Evolutionary conservation across 2,113 vertebrate species (phyloP), one percentile per base, ranked within the genome.

Genomic region (Grus americana): DNA sequence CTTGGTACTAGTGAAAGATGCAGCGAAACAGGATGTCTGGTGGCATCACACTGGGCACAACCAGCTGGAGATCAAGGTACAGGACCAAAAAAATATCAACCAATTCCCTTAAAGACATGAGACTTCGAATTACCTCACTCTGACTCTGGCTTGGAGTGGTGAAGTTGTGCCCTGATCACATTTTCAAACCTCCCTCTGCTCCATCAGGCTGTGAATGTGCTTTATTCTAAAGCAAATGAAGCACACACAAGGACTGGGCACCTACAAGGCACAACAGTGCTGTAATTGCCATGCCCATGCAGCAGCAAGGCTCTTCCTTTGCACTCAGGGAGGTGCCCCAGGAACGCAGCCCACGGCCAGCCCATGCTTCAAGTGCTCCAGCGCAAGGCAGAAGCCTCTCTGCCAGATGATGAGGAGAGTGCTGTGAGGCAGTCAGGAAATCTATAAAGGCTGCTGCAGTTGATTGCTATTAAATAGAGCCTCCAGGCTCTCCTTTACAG

Each of bases 241-340:
- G 58, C 15, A 15, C 40, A 21, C 29, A 1, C 8, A 16, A 9
- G 10, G 57, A 8, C 30, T 6, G 71, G 54, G 42, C 42, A 34
- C 79, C 29, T 52, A 4, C 12, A 19, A 15, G 50, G 15, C 42
- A 11, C 2, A 0, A 18, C 74, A 42, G 30, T 12, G 52, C 89
- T 89, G 49, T 11, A 23, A 90, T 19, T 67, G 67, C 67, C 11
- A 0, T 72, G 62, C 54, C 79, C 14, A 0, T 13, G 44, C 50
- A 44, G 61, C 66, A 55, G n/a, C 62, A 11, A 63, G 12, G 52
- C 47, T 93, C 8, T 11, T 47, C 6, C 9, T 12, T 66, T 2
- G 42, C 0, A 0, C 5, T 15, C n/a, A 24, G 68, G 24, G 54
- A 59, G 32, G 14, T 32, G 67, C 50, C 1, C 1, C 2, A 0